Evolutionary conservation across 2,797 vertebrate species (phyloP), one percentile per base, ranked within the genome.

Genomic region (Pipistrellus nathusii): DNA sequence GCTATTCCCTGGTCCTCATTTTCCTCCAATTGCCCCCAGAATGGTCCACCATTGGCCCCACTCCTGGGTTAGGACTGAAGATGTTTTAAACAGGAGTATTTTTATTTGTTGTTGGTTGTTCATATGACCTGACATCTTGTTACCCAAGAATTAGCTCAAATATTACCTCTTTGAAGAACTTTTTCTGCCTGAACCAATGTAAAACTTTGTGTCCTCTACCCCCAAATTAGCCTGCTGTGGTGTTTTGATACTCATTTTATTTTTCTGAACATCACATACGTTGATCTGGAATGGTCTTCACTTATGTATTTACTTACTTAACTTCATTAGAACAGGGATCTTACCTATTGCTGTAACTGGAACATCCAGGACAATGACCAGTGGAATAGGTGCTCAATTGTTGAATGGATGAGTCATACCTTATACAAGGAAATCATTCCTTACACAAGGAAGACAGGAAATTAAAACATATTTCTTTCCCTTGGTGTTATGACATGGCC

Each of bases 381-480:
- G 4, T 68, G 64, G 53, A 21, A 30, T 51, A 82, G 30, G 5
- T 82, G 18, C 18, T 69, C 55, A 13, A 0, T 76, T 88, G 57
- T 75, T 80, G 57, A 91, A 68, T 71, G 30, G 46, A 4, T 80
- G 86, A 92, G n/a, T 94, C 83, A 81, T 55, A 53, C 25, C 41
- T 94, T 66, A 59, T 62, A 41, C 2, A 57, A 90, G 23, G 21
- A 85, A 85, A 62, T 38, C 85, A 38, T 59, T 53, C 72, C 66
- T 51, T 30, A 51, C 57, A 41, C 53, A 69, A 83, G 38, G 75
- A 95, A 93, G 21, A 85, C 1, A 75, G 62, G 80, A 88, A 69
- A 76, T 88, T 77, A 95, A 78, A 86, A 69, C 72, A 53, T 27
- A 85, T 93, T 94, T 84, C 53, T 57, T 90, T 93, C 20, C 17